Percentiles rank a stretch among this genome's conserved stretches.
Evolutionary conservation across 2,113 vertebrate species (phyloP).

Genomic region (Gobio gobio): DNA sequence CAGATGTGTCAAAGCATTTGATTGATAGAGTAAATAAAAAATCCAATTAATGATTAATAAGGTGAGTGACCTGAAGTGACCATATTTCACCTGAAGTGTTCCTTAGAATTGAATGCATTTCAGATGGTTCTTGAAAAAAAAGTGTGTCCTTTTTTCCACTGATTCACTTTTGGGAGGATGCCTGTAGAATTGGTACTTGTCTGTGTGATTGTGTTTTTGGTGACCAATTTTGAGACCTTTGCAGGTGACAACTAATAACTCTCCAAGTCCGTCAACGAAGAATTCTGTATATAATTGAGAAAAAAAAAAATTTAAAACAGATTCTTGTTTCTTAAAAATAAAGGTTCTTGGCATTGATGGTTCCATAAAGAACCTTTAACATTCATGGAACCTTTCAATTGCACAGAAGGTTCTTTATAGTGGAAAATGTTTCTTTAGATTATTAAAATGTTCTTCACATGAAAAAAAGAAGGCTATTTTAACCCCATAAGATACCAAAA

Average conservation of each 20-base stretch:
- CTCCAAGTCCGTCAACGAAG: constrained; percentile 25
- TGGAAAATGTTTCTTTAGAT: too few species aligned
- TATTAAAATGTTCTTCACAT: background rate
- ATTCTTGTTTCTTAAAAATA: too few species aligned
- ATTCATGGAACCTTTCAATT: too few species aligned
- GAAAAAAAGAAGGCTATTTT: too few species aligned
- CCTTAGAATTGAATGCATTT: constrained; percentile 24
- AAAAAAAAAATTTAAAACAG: background rate
- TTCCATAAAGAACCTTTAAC: too few species aligned
- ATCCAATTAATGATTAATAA: background rate
- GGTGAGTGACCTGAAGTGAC: background rate
- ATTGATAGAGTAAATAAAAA: background rate
- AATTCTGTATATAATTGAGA: background rate
- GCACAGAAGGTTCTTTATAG: too few species aligned
- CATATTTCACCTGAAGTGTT: background rate
- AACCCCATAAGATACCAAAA: too few species aligned
- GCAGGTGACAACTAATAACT: constrained; percentile 18
- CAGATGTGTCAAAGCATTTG: background rate
- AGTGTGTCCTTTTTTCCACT: background rate
- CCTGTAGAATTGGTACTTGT: background rate
- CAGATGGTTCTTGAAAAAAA: constrained; percentile 34
- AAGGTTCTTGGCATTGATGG: too few species aligned
- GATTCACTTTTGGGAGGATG: background rate
- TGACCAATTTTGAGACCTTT: constrained; percentile 3
- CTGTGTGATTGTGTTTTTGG: background rate